Base-by-base conservation (phyloP, 1,140 invertebrate genomes). In the Rhizoglyphus robini region DNA sequence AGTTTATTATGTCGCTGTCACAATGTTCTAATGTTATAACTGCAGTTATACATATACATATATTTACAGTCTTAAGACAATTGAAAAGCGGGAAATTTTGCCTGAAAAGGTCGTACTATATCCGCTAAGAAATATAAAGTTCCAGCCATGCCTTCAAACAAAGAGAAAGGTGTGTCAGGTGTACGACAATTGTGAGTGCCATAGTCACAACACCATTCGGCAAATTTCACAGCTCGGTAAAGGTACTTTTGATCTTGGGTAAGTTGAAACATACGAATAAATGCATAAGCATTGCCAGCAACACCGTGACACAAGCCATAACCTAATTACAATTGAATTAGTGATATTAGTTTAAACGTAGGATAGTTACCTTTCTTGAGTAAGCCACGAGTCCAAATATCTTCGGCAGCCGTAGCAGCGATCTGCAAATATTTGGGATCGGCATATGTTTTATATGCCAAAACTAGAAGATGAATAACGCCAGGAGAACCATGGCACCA, bases 401-500 rank as follows among this genome's bases (percentile, higher is more conserved):
- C 81, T 62, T 92, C 84, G 20, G 82, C 85, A 72, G 84, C 87
- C 69, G 83, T 75, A 62, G 82, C 67, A 8, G 88, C 88, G 57
- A 81, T 80, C 69, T 85, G 74, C 51, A 92, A 73, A 77, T 93
- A 96, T 69, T 83, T 80, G 60, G 90, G 83, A 18, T 64, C 63
- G 23, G n/a, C 25, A 34, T 30, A 5, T 8, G 5, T 38, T 38
- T 79, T 73, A 76, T 85, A 91, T 41, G 90, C 89, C 70, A 83
- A 74, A 64, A 81, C 74, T 70, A 88, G 86, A 63, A 91, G 77
- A 71, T 86, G 82, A 18, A 90, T 79, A 76, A 88, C 86, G 20
- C 90, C 91, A 49, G 92, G 88, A 25, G 90, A 88, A 18, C 93
- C 93, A 75, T 96, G 91, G 79, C 92, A 96, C 92, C 92, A 96